Evolutionary conservation across 2,113 vertebrate genomes (phyloP).

Genomic region (Pipra filicauda): DNA sequence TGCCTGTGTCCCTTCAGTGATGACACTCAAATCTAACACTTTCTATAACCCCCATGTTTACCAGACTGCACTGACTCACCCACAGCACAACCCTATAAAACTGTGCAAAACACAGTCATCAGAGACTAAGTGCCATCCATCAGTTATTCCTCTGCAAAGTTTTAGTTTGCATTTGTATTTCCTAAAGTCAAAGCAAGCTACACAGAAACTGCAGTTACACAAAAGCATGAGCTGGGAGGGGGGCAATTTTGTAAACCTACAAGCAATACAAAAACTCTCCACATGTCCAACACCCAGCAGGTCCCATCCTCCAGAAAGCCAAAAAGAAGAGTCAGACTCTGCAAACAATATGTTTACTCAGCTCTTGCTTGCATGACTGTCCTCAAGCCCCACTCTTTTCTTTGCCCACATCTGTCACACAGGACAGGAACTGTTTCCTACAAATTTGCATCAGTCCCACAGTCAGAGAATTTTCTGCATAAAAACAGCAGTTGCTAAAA

Average conservation of each 20-base stretch:
- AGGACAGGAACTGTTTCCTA: not conserved
- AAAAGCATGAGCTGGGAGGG: not conserved
- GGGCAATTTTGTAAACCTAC: not conserved
- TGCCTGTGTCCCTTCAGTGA: not conserved
- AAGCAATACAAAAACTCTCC: not conserved
- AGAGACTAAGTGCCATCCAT: not conserved
- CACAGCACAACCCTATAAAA: not conserved
- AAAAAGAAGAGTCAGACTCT: not conserved
- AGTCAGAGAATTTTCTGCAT: not conserved
- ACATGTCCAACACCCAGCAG: not conserved
- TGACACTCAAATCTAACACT: not conserved
- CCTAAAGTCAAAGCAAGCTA: not conserved
- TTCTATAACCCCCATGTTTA: not conserved
- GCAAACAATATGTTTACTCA: not conserved
- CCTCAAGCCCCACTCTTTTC: not conserved
- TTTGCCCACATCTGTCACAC: not conserved
- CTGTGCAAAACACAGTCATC: not conserved
- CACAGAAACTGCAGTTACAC: not conserved
- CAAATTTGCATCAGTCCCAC: not conserved
- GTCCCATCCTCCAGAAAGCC: not conserved
- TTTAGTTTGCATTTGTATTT: not conserved
- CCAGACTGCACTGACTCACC: not conserved
- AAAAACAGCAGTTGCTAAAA: not conserved
- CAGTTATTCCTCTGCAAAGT: not conserved
- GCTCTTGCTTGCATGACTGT: not conserved